phyloP scores from a whole-genome alignment of 2,888 invertebrate genomes.

The Metopia argyrocephala region DNA sequence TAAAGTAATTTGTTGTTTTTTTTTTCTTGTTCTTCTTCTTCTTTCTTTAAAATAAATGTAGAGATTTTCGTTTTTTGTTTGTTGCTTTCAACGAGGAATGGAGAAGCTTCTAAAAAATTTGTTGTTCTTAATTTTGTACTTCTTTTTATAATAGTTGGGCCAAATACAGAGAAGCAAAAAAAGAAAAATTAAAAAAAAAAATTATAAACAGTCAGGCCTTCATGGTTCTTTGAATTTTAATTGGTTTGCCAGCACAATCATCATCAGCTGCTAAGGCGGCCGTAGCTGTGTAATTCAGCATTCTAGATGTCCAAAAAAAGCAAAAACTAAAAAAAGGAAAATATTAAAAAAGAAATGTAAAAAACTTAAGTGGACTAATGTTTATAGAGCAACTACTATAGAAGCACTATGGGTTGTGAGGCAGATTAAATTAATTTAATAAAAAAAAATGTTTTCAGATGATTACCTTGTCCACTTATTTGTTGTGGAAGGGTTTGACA shows the following conservation, averaged over 20 bases:
- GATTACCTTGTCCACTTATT: too few species aligned
- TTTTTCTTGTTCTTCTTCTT: too few species aligned
- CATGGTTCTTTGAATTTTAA: constrained; percentile 63
- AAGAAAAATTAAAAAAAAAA: constrained; percentile 27
- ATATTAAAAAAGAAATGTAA: not conserved
- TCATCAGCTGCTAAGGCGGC: constrained; percentile 33
- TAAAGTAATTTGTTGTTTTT: constrained; percentile 52
- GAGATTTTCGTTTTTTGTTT: too few species aligned
- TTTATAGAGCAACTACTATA: constrained; percentile 18
- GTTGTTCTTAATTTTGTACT: constrained; percentile 47
- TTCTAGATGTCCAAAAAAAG: not conserved
- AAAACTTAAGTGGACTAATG: constrained; percentile 35
- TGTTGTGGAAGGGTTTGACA: too few species aligned
- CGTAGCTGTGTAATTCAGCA: constrained; percentile 21
- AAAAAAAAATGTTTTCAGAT: too few species aligned
- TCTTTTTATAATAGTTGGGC: too few species aligned
- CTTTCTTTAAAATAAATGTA: not conserved
- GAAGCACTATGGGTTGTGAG: constrained; percentile 34
- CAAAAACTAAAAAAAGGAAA: constrained; percentile 28
- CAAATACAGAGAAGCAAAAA: constrained; percentile 12
- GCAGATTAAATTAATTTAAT: not conserved
- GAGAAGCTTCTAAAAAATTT: not conserved
- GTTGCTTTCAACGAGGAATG: not conserved
- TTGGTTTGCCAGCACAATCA: constrained; percentile 60
- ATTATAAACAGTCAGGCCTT: constrained; percentile 58